A percentile compares a stretch with the other conserved stretches of the same genome.
Conservation (phyloP, 2,888 invertebrate genomes). For the Yponomeuta malinellus region DNA sequence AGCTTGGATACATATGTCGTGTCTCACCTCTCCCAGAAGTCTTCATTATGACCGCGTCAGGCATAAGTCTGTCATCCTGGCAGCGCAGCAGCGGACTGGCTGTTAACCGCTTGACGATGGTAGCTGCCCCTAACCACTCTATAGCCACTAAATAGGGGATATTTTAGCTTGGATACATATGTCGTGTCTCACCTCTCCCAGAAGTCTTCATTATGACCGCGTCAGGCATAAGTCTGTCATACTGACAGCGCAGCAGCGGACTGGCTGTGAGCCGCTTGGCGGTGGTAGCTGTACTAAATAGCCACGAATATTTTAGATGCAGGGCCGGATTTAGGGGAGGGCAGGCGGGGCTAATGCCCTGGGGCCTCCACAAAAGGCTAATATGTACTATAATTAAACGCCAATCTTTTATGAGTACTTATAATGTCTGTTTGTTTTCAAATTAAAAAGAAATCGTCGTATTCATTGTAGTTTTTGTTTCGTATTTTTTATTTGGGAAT, state of each 20-base stretch:
- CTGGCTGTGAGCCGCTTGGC: conserved; percentile 44
- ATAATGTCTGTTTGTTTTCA: no score
- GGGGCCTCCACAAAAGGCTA: no score
- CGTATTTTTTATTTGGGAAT: no score
- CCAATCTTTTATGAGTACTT: no score
- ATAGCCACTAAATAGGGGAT: no score
- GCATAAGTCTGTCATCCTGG: conserved; percentile 81
- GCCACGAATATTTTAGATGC: no score
- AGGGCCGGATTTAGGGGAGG: no score
- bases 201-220: conserved; percentile 83
- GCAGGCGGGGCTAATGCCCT: no score
- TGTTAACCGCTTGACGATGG: conserved; percentile 42
- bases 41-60: conserved; percentile 80
- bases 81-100: conserved; percentile 68
- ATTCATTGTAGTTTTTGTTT: no score
- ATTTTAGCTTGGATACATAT: not conserved
- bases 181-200: conserved; percentile 79
- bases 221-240: conserved; percentile 81
- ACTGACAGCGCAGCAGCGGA: conserved; percentile 75
- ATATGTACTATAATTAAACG: no score
- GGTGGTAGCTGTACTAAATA: conserved; percentile 23
- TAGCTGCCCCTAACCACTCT: conserved; percentile 13
- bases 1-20: not conserved
- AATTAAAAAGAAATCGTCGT: no score
- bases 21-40: conserved; percentile 85